Conservation (phyloP, 1,140 invertebrate genomes). For the Sogatella furcifera region DNA sequence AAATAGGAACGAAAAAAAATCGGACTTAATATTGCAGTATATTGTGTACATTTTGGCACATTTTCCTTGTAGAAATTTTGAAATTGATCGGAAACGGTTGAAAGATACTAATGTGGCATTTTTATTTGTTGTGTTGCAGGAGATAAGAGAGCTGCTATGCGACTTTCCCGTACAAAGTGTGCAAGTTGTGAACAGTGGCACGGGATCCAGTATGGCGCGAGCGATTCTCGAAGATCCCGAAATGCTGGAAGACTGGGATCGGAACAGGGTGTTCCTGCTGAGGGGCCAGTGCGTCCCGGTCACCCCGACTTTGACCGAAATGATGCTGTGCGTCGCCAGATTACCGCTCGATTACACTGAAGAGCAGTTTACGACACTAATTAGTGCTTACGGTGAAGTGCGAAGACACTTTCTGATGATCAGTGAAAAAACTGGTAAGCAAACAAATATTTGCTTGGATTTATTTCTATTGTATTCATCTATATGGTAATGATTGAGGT, state of each 20-base stretch:
- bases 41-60: too few species aligned
- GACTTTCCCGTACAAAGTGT: conserved; percentile 32
- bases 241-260: conserved; percentile 33
- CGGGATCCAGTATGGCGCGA: conserved; percentile 30
- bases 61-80: too few species aligned
- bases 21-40: too few species aligned
- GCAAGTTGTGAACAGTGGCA: conserved; percentile 25
- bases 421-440: conserved; percentile 39
- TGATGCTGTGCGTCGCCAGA: conserved; percentile 42
- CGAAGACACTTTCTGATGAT: conserved; percentile 42
- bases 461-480: too few species aligned
- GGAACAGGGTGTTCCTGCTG: conserved; percentile 29
- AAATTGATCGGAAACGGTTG: too few species aligned
- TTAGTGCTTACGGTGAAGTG: conserved; percentile 37
- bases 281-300: conserved; percentile 36
- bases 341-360: conserved; percentile 38
- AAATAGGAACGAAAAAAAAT: too few species aligned
- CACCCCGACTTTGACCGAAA: conserved; percentile 37
- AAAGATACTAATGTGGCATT: background rate
- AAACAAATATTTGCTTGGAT: too few species aligned
- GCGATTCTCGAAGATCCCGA: conserved; percentile 32
- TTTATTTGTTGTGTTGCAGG: conserved; percentile 20
- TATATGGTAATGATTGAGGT: too few species aligned
- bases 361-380: conserved; percentile 37
- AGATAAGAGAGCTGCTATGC: conserved; percentile 30